Conservation (phyloP, 2,888 invertebrate genomes). For the Pristionchus arcanus region DNA sequence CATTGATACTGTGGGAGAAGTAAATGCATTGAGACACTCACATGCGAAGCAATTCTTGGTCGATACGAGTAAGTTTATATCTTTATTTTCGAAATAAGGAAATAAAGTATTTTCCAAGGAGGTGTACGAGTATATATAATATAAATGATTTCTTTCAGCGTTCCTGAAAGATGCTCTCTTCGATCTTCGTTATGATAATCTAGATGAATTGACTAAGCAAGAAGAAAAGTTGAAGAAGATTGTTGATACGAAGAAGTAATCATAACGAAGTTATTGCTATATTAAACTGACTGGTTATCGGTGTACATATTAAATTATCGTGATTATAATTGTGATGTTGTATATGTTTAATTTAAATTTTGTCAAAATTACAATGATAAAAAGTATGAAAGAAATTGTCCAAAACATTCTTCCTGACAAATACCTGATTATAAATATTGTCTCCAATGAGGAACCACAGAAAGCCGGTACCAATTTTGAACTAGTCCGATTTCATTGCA, state of each 20-base stretch:
- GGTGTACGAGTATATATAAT: background rate
- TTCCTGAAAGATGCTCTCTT: slow-evolving; percentile 62
- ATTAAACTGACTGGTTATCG: background rate
- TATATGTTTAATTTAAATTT: no score
- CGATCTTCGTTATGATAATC: slow-evolving; percentile 59
- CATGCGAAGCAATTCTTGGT: slow-evolving; percentile 55
- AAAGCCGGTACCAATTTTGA: no score
- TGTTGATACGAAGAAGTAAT: slow-evolving; percentile 48
- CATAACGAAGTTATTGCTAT: background rate
- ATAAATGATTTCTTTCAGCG: slow-evolving; percentile 35
- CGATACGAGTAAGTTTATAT: slow-evolving; percentile 54
- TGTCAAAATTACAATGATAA: no score
- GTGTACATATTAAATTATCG: slow-evolving; percentile 6
- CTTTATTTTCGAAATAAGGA: background rate
- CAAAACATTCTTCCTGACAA: no score
- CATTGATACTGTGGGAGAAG: slow-evolving; percentile 49
- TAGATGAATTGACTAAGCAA: slow-evolving; percentile 55
- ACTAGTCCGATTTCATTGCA: no score
- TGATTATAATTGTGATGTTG: background rate
- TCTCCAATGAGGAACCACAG: no score
- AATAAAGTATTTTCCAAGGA: background rate
- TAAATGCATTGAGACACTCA: background rate
- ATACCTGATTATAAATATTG: no score
- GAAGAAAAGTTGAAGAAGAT: slow-evolving; percentile 56
- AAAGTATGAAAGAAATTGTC: no score